Percentiles rank a stretch among this genome's conserved stretches.
phyloP scores from a whole-genome alignment of 2,888 invertebrate genomes.

The Xestia xanthographa region DNA sequence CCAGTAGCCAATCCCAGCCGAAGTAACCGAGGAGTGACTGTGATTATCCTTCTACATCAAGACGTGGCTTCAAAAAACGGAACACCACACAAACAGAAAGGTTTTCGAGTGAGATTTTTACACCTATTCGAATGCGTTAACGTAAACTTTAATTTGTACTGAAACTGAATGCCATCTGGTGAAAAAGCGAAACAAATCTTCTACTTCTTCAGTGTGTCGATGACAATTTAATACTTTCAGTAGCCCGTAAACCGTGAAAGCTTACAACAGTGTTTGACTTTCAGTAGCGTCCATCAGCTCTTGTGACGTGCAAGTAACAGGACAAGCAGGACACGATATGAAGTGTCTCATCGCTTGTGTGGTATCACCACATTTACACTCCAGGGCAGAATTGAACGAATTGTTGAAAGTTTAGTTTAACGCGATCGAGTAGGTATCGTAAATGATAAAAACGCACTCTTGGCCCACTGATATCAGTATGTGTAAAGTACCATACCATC shows the following conservation, averaged over 20 bases:
- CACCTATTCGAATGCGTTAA: not conserved
- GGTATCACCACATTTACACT: too few relatives aligned
- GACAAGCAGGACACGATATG: too few relatives aligned
- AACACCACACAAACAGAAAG: not conserved
- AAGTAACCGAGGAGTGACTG: conserved; percentile 59
- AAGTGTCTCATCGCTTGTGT: too few relatives aligned
- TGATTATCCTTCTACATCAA: conserved; percentile 19
- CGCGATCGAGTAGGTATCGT: not conserved
- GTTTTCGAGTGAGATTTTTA: not conserved
- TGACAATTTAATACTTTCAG: too few relatives aligned
- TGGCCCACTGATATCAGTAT: not conserved
- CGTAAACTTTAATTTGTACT: not conserved
- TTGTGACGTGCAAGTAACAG: too few relatives aligned
- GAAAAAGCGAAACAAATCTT: too few relatives aligned
- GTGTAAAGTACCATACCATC: not conserved
- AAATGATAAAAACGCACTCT: not conserved
- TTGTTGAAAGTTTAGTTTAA: not conserved
- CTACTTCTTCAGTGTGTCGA: too few relatives aligned
- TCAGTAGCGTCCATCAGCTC: too few relatives aligned
- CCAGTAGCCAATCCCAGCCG: conserved; percentile 65
- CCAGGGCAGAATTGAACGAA: too few relatives aligned
- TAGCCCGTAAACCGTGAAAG: too few relatives aligned
- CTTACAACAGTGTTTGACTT: too few relatives aligned
- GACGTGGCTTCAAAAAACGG: not conserved
- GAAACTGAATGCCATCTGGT: not conserved